These are phyloP conservation scores for Ptychadena robeensis DNA, from an alignment of 2,797 vertebrate species.

Conservation along the genomic window DNA sequence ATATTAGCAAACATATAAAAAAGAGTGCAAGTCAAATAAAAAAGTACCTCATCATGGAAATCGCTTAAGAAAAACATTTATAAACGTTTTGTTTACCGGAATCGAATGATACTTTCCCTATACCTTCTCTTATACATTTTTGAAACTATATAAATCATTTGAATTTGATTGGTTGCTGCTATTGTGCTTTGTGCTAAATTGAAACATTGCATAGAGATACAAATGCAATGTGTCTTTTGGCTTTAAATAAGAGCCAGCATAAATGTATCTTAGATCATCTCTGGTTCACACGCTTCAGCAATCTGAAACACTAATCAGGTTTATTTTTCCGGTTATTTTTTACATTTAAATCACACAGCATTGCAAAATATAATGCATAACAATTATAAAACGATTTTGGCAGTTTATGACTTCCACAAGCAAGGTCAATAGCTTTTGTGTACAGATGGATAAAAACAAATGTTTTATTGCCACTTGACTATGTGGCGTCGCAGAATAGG, in stretches of 20 bases:
- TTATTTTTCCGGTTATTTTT: conserved; percentile 35
- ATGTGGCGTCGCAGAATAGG: too few relatives aligned
- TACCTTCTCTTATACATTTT: too few relatives aligned
- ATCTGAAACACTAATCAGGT: conserved; percentile 17
- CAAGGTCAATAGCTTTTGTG: conserved; percentile 21
- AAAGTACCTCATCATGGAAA: too few relatives aligned
- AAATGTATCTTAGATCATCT: not conserved
- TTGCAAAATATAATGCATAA: conserved; percentile 28
- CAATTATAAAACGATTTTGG: conserved; percentile 29
- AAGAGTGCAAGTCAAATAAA: too few relatives aligned
- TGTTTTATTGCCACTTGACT: conserved; percentile 25
- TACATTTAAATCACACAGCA: conserved; percentile 25
- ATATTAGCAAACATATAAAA: too few relatives aligned
- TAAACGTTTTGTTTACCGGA: too few relatives aligned
- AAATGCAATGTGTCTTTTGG: not conserved
- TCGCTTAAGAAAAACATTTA: too few relatives aligned
- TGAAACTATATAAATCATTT: too few relatives aligned
- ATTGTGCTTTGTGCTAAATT: too few relatives aligned
- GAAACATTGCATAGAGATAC: not conserved
- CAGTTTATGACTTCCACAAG: conserved; percentile 44
- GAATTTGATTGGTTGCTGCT: too few relatives aligned
- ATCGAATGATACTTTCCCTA: too few relatives aligned
- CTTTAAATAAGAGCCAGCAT: not conserved
- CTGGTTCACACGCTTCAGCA: conserved; percentile 4
- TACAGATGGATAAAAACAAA: conserved; percentile 16